Percentiles rank a stretch among this genome's conserved stretches.
Conservation (phyloP, 1,140 invertebrate species). For the Macrobrachium rosenbergii region DNA sequence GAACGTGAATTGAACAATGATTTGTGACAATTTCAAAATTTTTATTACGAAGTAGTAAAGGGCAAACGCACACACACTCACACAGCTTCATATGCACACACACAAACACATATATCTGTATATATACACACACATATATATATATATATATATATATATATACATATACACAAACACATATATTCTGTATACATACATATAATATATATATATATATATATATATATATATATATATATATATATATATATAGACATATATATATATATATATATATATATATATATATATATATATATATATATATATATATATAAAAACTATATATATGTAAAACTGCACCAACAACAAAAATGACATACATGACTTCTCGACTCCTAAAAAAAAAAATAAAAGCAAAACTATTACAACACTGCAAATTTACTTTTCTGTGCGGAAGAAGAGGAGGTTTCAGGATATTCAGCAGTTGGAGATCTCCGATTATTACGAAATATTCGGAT, state of each 20-base stretch:
- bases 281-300: conserved; percentile 29
- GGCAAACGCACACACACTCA: too few species aligned
- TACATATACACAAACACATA: not conserved
- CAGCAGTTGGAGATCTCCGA: too few species aligned
- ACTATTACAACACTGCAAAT: too few species aligned
- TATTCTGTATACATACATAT: not conserved
- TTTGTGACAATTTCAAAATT: too few species aligned
- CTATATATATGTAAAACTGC: too few species aligned
- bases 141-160: conserved; percentile 15
- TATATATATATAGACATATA: conserved; percentile 12
- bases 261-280: conserved; percentile 29
- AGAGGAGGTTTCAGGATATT: too few species aligned
- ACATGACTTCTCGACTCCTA: not conserved
- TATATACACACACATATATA: conserved; percentile 20
- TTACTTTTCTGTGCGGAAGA: too few species aligned
- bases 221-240: not conserved
- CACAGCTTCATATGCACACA: too few species aligned
- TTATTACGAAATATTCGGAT: too few species aligned
- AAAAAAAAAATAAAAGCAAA: too few species aligned
- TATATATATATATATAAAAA: conserved; percentile 37
- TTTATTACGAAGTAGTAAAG: too few species aligned
- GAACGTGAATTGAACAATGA: too few species aligned
- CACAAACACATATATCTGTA: conserved; percentile 1
- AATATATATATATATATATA: not conserved
- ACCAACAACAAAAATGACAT: not conserved